phyloP scores from a whole-genome alignment of 2,113 vertebrate species.

The Dendrocopos noguchii region DNA sequence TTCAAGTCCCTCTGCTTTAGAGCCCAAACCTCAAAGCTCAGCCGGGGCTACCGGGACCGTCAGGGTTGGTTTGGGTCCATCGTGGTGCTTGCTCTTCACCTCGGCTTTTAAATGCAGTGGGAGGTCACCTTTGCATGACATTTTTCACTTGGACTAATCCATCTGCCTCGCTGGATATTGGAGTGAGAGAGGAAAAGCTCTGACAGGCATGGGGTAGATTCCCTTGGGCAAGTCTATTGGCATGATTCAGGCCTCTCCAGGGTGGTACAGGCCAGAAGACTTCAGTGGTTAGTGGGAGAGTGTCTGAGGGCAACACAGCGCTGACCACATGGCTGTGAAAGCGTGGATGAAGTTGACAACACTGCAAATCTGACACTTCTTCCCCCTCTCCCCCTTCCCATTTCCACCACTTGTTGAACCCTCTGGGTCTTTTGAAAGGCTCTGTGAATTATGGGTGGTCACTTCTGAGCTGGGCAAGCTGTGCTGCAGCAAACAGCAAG shows the following conservation, averaged over 20 bases:
- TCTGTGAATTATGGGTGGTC: background rate
- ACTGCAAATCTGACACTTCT: background rate
- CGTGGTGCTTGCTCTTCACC: background rate
- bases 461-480: background rate
- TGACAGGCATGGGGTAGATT: background rate
- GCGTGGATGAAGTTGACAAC: background rate
- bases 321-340: background rate
- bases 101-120: background rate
- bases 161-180: background rate
- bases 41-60: background rate
- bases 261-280: background rate
- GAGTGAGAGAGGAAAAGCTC: background rate
- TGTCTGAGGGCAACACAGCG: background rate
- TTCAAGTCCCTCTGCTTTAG: background rate
- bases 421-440: background rate
- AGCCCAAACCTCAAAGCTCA: background rate
- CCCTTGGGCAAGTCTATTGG: background rate
- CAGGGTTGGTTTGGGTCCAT: background rate
- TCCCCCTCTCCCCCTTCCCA: too few relatives aligned
- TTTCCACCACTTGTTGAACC: background rate
- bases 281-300: background rate
- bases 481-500: background rate
- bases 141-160: background rate
- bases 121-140: background rate
- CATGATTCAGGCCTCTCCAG: background rate